Evolutionary conservation across 2,797 vertebrate species (phyloP).

Genomic region (Tenualosa thibaudeaui): DNA sequence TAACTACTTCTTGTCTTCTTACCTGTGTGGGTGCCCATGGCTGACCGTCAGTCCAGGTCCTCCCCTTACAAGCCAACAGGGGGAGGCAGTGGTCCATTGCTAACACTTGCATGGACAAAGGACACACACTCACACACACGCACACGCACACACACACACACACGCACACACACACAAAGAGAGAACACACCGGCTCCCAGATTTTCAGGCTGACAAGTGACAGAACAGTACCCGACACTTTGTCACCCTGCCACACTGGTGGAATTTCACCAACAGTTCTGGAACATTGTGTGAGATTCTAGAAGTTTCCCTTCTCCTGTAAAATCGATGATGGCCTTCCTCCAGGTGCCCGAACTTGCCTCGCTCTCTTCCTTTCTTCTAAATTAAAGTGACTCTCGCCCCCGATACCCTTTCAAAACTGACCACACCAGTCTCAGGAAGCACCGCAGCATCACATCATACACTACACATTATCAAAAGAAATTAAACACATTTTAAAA

Average conservation of each 20-base stretch:
- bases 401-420: neutral
- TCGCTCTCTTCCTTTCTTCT: neutral
- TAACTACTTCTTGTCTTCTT: neutral
- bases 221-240: conserved; percentile 14
- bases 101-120: conserved; percentile 44
- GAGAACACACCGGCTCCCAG: neutral
- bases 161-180: conserved; percentile 64
- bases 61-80: conserved; percentile 62
- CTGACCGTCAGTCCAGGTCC: conserved; percentile 11
- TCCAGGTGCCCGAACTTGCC: neutral
- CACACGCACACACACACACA: conserved; percentile 66
- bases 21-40: neutral
- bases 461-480: neutral
- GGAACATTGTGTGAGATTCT: conserved; percentile 11
- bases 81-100: conserved; percentile 72
- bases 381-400: neutral
- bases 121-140: conserved; percentile 33
- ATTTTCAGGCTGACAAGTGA: conserved; percentile 11
- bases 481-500: neutral
- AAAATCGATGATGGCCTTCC: neutral
- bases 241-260: neutral
- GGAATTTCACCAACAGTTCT: neutral
- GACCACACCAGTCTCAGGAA: too few species aligned
- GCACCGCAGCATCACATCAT: neutral
- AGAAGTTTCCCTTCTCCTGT: neutral